Evolutionary conservation across 64 coral and sea anemone species (phyloP), one percentile per base, ranked within the genome.

Genomic region (Dendrophyllia cribrosa): DNA sequence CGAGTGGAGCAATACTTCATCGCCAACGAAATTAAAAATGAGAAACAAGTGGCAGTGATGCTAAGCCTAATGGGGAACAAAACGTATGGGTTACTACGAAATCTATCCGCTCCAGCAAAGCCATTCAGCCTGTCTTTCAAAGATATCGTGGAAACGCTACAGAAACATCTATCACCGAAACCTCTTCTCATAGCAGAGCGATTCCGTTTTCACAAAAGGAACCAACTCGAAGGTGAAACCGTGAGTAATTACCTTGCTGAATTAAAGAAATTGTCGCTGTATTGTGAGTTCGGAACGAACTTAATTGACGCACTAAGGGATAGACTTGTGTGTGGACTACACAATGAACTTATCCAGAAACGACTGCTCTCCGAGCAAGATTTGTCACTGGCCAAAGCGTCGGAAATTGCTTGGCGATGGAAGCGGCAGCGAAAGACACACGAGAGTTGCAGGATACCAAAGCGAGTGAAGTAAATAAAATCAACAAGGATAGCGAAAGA

Each of bases 161-260:
- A 78, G 21, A 59, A 77, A 8, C 87, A 89, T 34, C 22, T 51
- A 25, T 79, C 34, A 7, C 75, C 62, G n/a, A n/a, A n/a, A n/a
- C n/a, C n/a, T n/a, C n/a, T n/a, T n/a, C n/a, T n/a, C n/a, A n/a
- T n/a, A n/a, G n/a, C 76, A 22, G 76, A 82, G 56, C 74, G 75
- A 51, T 79, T 77, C 50, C 72, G 59, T 9, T 89, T 89, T 53
- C 75, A 89, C 60, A 89, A 64, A 26, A 59, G 88, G 19, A 60
- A 80, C 25, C 88, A 90, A 81, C 43, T 51, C 3, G 87, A 89
- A 60, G 88, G 74, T 51, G 71, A 74, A 58, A 56, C 77, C 51
- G 19, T 34, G 16, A 58, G 49, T 10, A 6, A 16, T 11, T 53
- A 26, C 49, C 13, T 66, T 5, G n/a, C 83, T 51, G 59, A 86